Evolutionary conservation across 2,797 vertebrate genomes (phyloP), one percentile per base, ranked within the genome.

Genomic region (Coregonus ussuriensis): DNA sequence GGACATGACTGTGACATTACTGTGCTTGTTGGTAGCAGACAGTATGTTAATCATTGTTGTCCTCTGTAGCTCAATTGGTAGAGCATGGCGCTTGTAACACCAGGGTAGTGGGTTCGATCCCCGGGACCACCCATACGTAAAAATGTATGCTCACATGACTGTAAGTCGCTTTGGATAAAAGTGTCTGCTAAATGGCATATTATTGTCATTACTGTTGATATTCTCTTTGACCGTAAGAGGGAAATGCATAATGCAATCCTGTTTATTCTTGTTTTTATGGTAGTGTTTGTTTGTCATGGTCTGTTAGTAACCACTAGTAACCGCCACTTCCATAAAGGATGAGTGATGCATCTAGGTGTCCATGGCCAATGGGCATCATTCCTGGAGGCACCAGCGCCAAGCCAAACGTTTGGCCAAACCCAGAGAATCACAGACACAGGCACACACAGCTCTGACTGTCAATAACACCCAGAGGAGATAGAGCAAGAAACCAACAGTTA

Each of bases 401-500:
- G 74, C 74, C 65, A 51, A 69, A 74, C 4, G 2, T 3, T 54
- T 15, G 52, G 41, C 14, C 9, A n/a, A 31, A 56, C 74, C 6
- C 4, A 13, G 21, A 71, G 70, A 29, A 52, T 51, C 21, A 6
- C 31, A 66, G n/a, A 31, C 29, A 68, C 14, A 35, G 14, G 33
- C 25, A 15, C 1, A 25, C 70, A 63, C 33, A 37, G 31, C 54
- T 37, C 65, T 35, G 33, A 47, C 52, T 59, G 62, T 15, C 1
- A 71, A 25, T 35, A 41, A 74, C 47, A 59, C 71, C 29, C 37
- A 59, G 9, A 72, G 62, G 25, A 76, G 67, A 74, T 37, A 70
- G 59, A 66, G 7, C 25, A 53, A 35, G 29, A 53, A 74, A 74
- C 56, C 13, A 63, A 81, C 68, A 59, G 53, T 75, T 51, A 63